Evolutionary conservation across 2,113 vertebrate species (phyloP), one percentile per base, ranked within the genome.

Genomic region (Arothron firmamentum): DNA sequence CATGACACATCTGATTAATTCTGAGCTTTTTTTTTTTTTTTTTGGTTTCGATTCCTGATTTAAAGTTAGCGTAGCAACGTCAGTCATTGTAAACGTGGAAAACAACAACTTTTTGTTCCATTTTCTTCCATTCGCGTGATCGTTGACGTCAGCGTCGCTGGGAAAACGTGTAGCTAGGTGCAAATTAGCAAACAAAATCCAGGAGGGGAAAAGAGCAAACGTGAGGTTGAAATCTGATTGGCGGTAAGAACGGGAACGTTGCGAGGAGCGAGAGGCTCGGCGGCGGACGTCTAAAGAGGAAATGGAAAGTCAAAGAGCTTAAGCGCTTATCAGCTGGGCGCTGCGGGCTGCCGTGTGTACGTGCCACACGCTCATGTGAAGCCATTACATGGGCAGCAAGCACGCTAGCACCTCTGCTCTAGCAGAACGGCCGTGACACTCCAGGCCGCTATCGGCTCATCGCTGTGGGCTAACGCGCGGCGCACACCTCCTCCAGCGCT

Each of bases 311-410:
- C 65, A 61, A 61, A 74, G 57, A 57, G 64, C 52, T 55, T 61
- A 5, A 16, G 71, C 49, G 21, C 63, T 85, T 80, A 85, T 85
- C 77, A 70, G 68, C 57, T 55, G 34, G n/a, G 48, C 19, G 52
- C 28, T n/a, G 52, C 28, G 45, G 63, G 62, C 59, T 57, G 19
- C 56, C 57, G 25, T 53, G 49, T 67, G 72, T 59, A 65, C 53
- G 67, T 75, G 62, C 59, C 60, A 61, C 71, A 71, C 60, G 70
- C 64, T 77, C 70, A 77, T 54, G 67, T 80, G 67, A 61, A 78
- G 73, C 68, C 68, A 77, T 77, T 79, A 85, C 73, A 77, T 71
- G 78, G 75, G 59, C 56, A 57, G 72, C 68, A 51, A 25, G 65
- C 62, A 60, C 23, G 19, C 51, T 3, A 53, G 56, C 78, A 72